Evolutionary conservation across 2,113 vertebrate genomes (phyloP).

Genomic region (Asarcornis scutulata): DNA sequence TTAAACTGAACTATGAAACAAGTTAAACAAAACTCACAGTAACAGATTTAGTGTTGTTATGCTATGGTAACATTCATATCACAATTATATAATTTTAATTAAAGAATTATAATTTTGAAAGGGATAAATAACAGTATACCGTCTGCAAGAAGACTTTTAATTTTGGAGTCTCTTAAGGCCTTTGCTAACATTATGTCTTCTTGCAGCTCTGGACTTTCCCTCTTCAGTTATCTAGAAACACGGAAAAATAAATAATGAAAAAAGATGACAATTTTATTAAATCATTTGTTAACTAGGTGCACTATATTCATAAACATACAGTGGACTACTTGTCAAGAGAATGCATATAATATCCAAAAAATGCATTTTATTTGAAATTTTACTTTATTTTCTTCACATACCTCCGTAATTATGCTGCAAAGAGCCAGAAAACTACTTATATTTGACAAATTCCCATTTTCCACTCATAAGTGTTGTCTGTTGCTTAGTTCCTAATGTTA

Average conservation of each 20-base stretch:
- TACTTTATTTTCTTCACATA: background rate
- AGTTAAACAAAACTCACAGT: background rate
- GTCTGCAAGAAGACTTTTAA: constrained; percentile 87
- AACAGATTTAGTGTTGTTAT: background rate
- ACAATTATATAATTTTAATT: background rate
- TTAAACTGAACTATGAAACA: background rate
- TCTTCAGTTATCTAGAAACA: constrained; percentile 82
- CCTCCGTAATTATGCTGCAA: background rate
- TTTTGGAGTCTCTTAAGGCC: constrained; percentile 87
- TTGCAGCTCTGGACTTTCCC: constrained; percentile 81
- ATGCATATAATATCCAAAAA: background rate
- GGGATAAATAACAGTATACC: constrained; percentile 84
- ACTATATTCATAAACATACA: background rate
- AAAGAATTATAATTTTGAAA: background rate
- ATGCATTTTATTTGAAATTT: background rate
- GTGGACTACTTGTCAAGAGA: background rate
- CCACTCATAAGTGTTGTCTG: background rate
- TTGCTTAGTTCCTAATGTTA: background rate
- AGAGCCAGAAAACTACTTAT: background rate
- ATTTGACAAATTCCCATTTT: background rate
- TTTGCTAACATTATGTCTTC: constrained; percentile 88
- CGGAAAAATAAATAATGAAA: background rate
- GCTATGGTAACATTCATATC: background rate
- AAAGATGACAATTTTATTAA: background rate
- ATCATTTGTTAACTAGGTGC: background rate